Conservation (phyloP, 2,797 vertebrate genomes). For the Myotis planiceps region DNA sequence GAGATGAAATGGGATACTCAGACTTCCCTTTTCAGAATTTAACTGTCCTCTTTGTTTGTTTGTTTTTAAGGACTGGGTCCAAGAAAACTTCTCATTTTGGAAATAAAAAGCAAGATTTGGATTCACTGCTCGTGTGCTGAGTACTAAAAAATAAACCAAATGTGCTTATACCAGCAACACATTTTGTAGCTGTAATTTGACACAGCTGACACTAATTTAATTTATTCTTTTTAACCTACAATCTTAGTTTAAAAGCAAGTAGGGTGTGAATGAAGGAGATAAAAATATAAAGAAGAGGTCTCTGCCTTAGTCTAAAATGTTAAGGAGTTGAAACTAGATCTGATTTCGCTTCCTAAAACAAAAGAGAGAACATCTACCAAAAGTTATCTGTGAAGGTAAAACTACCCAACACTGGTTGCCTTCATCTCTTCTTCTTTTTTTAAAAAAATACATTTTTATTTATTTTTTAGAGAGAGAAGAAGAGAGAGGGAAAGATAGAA, state of each 20-base stretch:
- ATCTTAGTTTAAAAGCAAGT: not conserved
- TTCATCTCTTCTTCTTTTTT: too few species aligned
- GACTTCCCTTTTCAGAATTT: not conserved
- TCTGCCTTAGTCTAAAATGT: constrained; percentile 20
- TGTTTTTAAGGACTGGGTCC: not conserved
- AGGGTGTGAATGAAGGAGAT: constrained; percentile 2
- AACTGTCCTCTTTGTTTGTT: not conserved
- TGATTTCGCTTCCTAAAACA: not conserved
- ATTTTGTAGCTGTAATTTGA: constrained; percentile 10
- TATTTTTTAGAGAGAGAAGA: too few species aligned
- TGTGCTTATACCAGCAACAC: constrained; percentile 17
- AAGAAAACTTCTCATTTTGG: not conserved
- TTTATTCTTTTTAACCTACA: constrained; percentile 62
- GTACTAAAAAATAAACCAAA: constrained; percentile 33
- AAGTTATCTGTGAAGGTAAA: not conserved
- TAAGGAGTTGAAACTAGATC: not conserved
- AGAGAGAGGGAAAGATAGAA: too few species aligned
- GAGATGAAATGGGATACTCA: not conserved
- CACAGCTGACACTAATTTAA: constrained; percentile 51
- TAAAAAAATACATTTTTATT: too few species aligned
- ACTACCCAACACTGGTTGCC: not conserved
- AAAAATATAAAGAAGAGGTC: constrained; percentile 38
- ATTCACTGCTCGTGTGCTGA: not conserved
- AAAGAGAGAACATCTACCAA: not conserved
- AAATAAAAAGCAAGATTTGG: not conserved